Base-by-base conservation (phyloP, 2,888 invertebrate genomes). In the Macrosiphum euphorbiae region DNA sequence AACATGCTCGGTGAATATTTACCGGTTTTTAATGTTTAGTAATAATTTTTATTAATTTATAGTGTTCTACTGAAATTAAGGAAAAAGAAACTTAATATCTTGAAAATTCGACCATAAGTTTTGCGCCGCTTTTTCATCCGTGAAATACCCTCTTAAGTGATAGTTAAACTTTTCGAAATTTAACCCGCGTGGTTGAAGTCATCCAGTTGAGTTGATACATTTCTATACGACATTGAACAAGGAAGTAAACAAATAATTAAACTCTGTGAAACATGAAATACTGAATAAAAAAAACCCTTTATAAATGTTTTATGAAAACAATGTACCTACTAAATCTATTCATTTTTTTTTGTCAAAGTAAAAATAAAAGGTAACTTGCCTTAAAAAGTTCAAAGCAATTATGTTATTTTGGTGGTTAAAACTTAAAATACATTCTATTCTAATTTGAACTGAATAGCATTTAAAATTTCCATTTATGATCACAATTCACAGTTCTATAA, bases 221-320 rank as follows among this genome's bases (percentile, higher is more conserved):
- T 89, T 85, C 58, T 89, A 84, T 28, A 28, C 55, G 55, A 84
- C 78, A 88, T 89, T 44, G 44, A 47, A 92, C 78, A 84, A 55
- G 28, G 13, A 61, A 92, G 58, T 89, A 89, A 78, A 89, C 55
- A 92, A 92, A 92, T 89, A 92, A 93, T 93, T 92, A 88, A 88
- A 93, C 16, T 47, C 47, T 44, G 78, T 35, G 7, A 89, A 84
- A 89, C 52, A 10, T 47, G 55, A 58, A 93, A 89, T 58, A 35
- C 55, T 47, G 35, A 89, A 84, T 58, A 78, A 52, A 92, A 92
- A 88, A 89, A 88, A n/a, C 61, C 86, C 50, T 92, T 92, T 61
- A 35, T 61, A 47, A 50, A 8, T 16, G 35, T 92, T 84, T 55
- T 52, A 91, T 44, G 0, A 50, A 78, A 90, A 84, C 58, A 11